These are phyloP conservation scores for Maniola jurtina DNA, from an alignment of 1,140 invertebrate genomes.

Conservation along the genomic window DNA sequence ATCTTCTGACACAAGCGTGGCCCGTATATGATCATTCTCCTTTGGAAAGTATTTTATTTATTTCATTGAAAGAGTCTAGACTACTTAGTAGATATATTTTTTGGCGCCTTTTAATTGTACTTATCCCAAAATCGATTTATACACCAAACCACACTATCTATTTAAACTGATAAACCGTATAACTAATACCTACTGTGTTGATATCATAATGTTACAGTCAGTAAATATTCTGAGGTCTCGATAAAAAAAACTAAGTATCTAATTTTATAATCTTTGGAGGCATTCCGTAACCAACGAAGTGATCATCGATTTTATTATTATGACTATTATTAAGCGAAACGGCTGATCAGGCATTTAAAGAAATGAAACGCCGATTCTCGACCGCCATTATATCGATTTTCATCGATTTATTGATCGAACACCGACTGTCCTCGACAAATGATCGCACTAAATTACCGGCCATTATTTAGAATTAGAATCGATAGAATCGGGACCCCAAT, in stretches of 20 bases:
- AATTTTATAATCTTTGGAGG: slow-evolving; percentile 20
- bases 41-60: too few relatives aligned
- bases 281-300: slow-evolving; percentile 42
- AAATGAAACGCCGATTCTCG: slow-evolving; percentile 73
- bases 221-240: slow-evolving; percentile 5
- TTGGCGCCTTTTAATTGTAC: too few relatives aligned
- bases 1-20: too few relatives aligned
- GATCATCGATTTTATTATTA: slow-evolving; percentile 61
- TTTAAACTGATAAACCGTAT: neutral
- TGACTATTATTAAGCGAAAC: slow-evolving; percentile 72
- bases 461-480: slow-evolving; percentile 77
- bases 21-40: too few relatives aligned
- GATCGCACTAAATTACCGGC: slow-evolving; percentile 70
- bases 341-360: slow-evolving; percentile 74
- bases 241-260: slow-evolving; percentile 35
- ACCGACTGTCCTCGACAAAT: slow-evolving; percentile 75
- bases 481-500: slow-evolving; percentile 75
- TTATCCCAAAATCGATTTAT: too few relatives aligned
- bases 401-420: slow-evolving; percentile 77
- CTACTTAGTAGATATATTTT: too few relatives aligned
- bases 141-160: neutral
- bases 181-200: neutral
- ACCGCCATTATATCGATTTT: slow-evolving; percentile 72
- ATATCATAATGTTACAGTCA: neutral
- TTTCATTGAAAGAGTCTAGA: too few relatives aligned